Percentiles rank a stretch among this genome's conserved stretches.
Evolutionary conservation across 2,113 vertebrate genomes (phyloP).

Genomic region (Daboia siamensis): DNA sequence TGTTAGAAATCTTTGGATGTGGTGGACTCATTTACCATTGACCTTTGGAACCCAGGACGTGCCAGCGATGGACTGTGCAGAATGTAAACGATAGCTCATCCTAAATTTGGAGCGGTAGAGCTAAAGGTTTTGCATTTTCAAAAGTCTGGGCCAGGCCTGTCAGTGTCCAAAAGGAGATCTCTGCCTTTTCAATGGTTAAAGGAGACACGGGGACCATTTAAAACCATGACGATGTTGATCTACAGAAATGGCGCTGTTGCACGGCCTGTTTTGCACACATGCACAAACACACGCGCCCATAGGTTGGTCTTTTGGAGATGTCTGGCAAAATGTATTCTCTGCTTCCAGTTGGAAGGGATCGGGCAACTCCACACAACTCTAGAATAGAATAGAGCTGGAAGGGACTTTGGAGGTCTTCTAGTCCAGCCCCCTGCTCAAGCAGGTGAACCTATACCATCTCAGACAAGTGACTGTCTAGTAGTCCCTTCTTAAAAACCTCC

Average conservation of each 20-base stretch:
- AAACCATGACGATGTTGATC: not conserved
- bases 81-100: not conserved
- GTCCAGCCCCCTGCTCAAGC: too few species aligned
- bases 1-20: not conserved
- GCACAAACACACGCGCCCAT: too few species aligned
- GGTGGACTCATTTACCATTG: not conserved
- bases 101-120: not conserved
- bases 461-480: too few species aligned
- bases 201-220: not conserved
- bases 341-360: not conserved
- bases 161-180: not conserved
- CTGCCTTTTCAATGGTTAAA: not conserved
- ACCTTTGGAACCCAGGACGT: not conserved
- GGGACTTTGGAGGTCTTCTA: too few species aligned
- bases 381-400: too few species aligned
- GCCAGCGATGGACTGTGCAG: not conserved
- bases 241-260: not conserved
- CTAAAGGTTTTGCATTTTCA: not conserved
- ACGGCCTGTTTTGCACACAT: not conserved
- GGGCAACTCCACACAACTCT: too few species aligned
- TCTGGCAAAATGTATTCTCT: not conserved
- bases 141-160: not conserved
- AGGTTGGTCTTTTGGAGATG: not conserved
- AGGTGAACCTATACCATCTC: too few species aligned
- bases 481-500: too few species aligned